Percentiles rank a stretch among this genome's conserved stretches.
Evolutionary conservation across 2,113 vertebrate genomes (phyloP).

Genomic region (human): DNA sequence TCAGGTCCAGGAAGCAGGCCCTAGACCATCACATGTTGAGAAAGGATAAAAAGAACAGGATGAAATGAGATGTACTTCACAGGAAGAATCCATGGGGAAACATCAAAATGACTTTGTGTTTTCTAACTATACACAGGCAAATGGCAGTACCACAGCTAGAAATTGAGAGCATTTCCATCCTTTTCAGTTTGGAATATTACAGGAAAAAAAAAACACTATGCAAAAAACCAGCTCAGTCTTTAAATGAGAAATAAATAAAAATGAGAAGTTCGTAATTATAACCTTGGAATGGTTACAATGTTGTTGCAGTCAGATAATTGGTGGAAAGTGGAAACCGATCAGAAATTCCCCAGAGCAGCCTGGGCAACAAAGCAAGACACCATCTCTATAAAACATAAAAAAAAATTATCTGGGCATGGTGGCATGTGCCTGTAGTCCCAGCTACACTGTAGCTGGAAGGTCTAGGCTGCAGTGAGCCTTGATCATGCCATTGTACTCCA

Average conservation of each 20-base stretch:
- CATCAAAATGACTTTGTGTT: not conserved
- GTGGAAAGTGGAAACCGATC: not conserved
- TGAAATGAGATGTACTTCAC: not conserved
- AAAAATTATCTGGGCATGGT: too few relatives aligned
- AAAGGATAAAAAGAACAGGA: not conserved
- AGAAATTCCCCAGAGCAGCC: not conserved
- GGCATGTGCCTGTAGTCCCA: too few relatives aligned
- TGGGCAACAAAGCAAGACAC: too few relatives aligned
- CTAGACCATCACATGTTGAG: not conserved
- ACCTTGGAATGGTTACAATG: not conserved
- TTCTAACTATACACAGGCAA: not conserved
- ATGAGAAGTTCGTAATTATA: not conserved
- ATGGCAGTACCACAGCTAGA: not conserved
- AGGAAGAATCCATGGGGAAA: not conserved
- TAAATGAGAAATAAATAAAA: conserved; percentile 3
- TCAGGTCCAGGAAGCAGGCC: not conserved
- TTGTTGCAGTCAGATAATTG: not conserved
- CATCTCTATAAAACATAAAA: too few relatives aligned
- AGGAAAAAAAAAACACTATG: not conserved
- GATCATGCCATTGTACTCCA: too few relatives aligned
- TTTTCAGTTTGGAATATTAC: not conserved
- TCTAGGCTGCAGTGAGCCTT: too few relatives aligned
- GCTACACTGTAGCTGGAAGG: too few relatives aligned
- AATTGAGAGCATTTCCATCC: not conserved
- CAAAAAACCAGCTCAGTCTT: not conserved